Percentiles rank a stretch among this genome's conserved stretches.
Evolutionary conservation across 2,113 vertebrate species (phyloP).

Genomic region (Neoarius graeffei): DNA sequence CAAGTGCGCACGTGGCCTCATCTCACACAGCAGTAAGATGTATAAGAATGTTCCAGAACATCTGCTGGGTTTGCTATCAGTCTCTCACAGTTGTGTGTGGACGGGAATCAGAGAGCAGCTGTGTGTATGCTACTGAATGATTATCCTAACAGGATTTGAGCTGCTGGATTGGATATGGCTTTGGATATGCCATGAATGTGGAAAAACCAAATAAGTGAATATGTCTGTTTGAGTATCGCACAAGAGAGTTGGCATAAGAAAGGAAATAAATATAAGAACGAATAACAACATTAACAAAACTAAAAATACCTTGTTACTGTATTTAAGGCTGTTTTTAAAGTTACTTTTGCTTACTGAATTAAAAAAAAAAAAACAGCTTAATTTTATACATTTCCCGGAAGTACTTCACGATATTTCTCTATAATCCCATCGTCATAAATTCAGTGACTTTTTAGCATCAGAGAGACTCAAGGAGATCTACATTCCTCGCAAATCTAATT

Average conservation of each 20-base stretch:
- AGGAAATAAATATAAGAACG: background rate
- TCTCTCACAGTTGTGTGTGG: slow-evolving; percentile 25
- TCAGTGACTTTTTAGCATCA: background rate
- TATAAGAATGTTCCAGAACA: slow-evolving; percentile 29
- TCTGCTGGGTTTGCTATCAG: slow-evolving; percentile 38
- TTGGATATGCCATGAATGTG: background rate
- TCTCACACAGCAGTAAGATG: slow-evolving; percentile 25
- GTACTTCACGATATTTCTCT: background rate
- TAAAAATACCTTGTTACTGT: background rate
- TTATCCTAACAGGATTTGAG: slow-evolving; percentile 42
- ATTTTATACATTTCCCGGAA: background rate
- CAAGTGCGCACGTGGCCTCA: background rate
- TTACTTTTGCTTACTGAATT: background rate
- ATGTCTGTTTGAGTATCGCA: slow-evolving; percentile 10
- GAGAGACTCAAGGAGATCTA: background rate
- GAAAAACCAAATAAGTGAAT: slow-evolving; percentile 9
- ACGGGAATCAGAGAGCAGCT: slow-evolving; percentile 35
- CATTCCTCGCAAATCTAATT: background rate
- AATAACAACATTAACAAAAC: background rate
- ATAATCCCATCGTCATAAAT: background rate
- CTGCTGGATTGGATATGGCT: slow-evolving; percentile 30
- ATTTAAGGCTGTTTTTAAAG: background rate
- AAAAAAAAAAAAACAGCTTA: background rate
- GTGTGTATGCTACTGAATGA: slow-evolving; percentile 38
- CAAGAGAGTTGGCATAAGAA: background rate